Evolutionary conservation across 2,888 invertebrate species (phyloP), one percentile per base, ranked within the genome.

Genomic region (Osmoderma eremita): DNA sequence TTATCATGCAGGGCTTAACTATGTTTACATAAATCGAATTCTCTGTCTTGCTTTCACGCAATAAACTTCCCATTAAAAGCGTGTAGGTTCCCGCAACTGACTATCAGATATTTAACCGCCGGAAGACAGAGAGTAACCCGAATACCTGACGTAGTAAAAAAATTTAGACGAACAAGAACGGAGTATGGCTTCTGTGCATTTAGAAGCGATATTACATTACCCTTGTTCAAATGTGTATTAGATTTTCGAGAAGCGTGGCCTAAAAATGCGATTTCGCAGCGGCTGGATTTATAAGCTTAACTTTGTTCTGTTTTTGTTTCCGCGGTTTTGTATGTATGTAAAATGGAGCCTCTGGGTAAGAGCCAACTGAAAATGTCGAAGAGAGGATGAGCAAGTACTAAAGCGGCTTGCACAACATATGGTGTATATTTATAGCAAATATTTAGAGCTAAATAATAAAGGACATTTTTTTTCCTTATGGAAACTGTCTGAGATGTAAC

Each of bases 161-260:
- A 30, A 1, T 4, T 5, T 30, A 30, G 10, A 45, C 48, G 42
- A 24, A 45, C 22, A 6, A 30, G 30, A 30, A 53, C 8, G 20
- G 18, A 30, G 42, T 8, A 48, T 53, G n/a, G n/a, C n/a, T n/a
- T 72, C 49, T 66, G 70, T 72, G 72, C 72, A 74, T 73, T n/a
- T n/a, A 73, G 72, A 70, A 72, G 74, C 72, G 70, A 72, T 75
- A 75, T 74, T 74, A 69, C 73, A 73, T 75, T 75, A 75, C 75
- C 75, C 75, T 13, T 74, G 71, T 73, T 74, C 75, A 75, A 75
- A 75, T 72, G 72, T 69, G 75, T 73, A 75, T 75, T 75, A 75
- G 72, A 74, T 74, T 74, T 71, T 51, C 54, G 54, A 67, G 71
- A 72, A 72, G 71, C 75, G 75, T 75, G 75, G 74, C 73, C 61